Evolutionary conservation across 2,888 invertebrate genomes (phyloP).

Genomic region (Tortrix viridana): DNA sequence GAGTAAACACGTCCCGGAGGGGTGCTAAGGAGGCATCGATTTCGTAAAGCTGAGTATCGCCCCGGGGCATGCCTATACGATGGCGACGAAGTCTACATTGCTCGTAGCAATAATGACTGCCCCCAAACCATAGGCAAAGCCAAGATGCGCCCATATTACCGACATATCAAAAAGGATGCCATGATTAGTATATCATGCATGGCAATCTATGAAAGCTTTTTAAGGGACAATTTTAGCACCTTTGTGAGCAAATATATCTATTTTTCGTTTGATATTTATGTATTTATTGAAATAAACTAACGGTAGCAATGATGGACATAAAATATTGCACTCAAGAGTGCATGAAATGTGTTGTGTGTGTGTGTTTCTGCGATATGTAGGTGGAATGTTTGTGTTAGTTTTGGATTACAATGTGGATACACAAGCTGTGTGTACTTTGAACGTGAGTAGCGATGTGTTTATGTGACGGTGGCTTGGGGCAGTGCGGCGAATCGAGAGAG

Average conservation of each 20-base stretch:
- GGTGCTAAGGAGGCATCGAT: slow-evolving; percentile 35
- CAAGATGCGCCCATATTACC: background rate
- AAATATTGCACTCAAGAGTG: too few relatives aligned
- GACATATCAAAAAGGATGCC: too few relatives aligned
- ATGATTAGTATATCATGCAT: too few relatives aligned
- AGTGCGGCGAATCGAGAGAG: slow-evolving; percentile 53
- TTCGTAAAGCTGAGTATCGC: slow-evolving; percentile 27
- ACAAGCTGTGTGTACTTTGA: slow-evolving; percentile 34
- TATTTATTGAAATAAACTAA: too few relatives aligned
- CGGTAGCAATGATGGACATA: too few relatives aligned
- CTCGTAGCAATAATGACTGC: slow-evolving; percentile 27
- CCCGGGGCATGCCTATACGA: slow-evolving; percentile 34
- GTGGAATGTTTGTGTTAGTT: slow-evolving; percentile 33
- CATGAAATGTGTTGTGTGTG: slow-evolving; percentile 1
- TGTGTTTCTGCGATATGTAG: slow-evolving; percentile 14
- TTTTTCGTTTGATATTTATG: too few relatives aligned
- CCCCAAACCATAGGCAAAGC: slow-evolving; percentile 12
- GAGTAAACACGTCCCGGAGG: slow-evolving; percentile 31
- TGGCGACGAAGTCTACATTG: slow-evolving; percentile 24
- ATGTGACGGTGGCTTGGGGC: slow-evolving; percentile 37
- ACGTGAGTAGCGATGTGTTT: slow-evolving; percentile 33
- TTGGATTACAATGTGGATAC: slow-evolving; percentile 37
- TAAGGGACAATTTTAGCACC: too few relatives aligned
- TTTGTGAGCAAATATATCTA: too few relatives aligned
- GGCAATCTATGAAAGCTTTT: too few relatives aligned